Base-by-base conservation (phyloP, 2,797 vertebrate genomes). In the Platyrinchus mystaceus region DNA sequence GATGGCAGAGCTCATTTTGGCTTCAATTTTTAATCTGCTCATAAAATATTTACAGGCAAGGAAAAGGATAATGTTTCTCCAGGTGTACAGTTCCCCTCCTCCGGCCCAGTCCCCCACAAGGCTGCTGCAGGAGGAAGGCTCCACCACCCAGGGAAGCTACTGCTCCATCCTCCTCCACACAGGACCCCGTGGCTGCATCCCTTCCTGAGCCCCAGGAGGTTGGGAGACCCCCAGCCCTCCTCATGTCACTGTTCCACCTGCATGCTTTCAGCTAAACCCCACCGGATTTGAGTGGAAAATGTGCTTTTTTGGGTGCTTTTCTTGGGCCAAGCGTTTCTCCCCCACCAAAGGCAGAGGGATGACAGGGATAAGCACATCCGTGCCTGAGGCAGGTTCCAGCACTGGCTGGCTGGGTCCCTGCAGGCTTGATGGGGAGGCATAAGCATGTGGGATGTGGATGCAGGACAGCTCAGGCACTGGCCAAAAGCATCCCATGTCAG, bases 11-110 rank as follows among this genome's bases (percentile, higher is more conserved):
- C 88, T 94, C 84, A 36, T 94, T 84, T 90, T 49, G 69, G 91
- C 89, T 96, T 98, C 94, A 97, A 98, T 98, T 96, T 98, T 98
- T 97, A 98, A 98, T 98, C 94, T n/a, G 41, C 92, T 97, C 49
- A 4, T 98, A 88, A 97, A 98, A 98, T 97, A 98, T 98, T 98
- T 96, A 98, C 3, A 8, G 92, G 32, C 56, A 21, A 11, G 83
- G 82, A 92, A 94, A 70, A 71, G 88, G 97, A 97, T 97, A 85
- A 74, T n/a, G 20, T 97, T 98, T 98, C 98, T 92, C 50, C 32
- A 96, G 96, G 97, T 91, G 85, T 94, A 79, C 12, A 23, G 73
- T 95, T 96, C 89, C 91, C 23, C 62, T 80, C 87, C 76, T 81
- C 55, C 3, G 2, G 24, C 56, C 47, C 70, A 55, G 73, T 75